Base-by-base conservation (phyloP, 2,797 vertebrate genomes). In the Tarsius wallacei region DNA sequence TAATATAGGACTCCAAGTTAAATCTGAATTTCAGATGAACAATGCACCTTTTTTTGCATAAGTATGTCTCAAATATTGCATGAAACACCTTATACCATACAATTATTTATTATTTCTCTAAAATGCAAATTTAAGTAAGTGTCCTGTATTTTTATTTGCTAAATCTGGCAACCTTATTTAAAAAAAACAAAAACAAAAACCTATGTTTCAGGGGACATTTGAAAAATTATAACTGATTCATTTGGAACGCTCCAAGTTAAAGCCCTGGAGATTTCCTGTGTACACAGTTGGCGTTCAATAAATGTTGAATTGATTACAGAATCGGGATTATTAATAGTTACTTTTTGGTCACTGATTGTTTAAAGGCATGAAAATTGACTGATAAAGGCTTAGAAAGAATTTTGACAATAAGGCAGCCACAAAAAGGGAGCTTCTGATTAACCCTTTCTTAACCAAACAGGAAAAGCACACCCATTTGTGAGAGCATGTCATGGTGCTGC, bases 241-340 rank as follows among this genome's bases (percentile, higher is more conserved):
- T 16, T 42, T 87, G 13, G 55, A 63, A 68, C 71, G 64, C 3
- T 26, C 47, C 55, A 91, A 81, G 74, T 76, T 76, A 93, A 95
- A 90, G 51, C 73, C 70, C 86, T 90, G 57, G 86, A 91, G 86
- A 93, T 73, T 94, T 89, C 61, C 57, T 95, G 22, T 74, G 88
- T 87, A 95, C 61, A 87, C 93, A 94, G 53, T 68, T 71, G 80
- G 76, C 33, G 21, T 94, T 97, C 70, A 91, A 95, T 97, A 97
- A 96, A 96, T 94, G 94, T 49, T 93, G 95, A 97, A 89, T 77
- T 93, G 80, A 96, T 95, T 91, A 94, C n/a, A 84, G 74, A 84
- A 93, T 24, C 64, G 57, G 87, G 47, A 97, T 82, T 74, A 89
- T 95, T 97, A 93, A 83, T 88, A 93, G 78, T 93, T 97, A 97